Conservation (phyloP, 2,888 invertebrate genomes). For the Trissoscelio sp. region DNA sequence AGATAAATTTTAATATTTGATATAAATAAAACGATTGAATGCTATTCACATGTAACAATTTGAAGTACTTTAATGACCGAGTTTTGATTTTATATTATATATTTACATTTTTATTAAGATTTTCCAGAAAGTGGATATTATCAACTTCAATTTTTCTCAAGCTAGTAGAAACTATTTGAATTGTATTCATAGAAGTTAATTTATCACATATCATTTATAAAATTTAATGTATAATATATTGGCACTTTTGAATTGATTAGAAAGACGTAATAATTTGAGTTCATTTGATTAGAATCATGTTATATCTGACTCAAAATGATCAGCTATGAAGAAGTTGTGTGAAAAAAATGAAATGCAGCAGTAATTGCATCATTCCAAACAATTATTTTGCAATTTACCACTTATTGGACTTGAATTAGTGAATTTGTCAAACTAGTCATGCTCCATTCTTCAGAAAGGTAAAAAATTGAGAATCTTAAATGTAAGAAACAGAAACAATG, state of each 20-base stretch:
- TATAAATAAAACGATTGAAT: background rate
- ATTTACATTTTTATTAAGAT: conserved; percentile 6
- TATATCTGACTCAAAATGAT: too few relatives aligned
- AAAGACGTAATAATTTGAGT: too few relatives aligned
- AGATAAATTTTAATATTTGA: background rate
- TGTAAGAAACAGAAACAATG: conserved; percentile 20
- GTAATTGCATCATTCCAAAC: background rate
- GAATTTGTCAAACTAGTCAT: conserved; percentile 53
- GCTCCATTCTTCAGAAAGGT: conserved; percentile 68
- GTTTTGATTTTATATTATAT: background rate
- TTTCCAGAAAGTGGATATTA: conserved; percentile 57
- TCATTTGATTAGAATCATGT: too few relatives aligned
- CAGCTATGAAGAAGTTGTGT: too few relatives aligned
- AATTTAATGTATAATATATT: too few relatives aligned
- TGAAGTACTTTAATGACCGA: background rate
- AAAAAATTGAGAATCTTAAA: conserved; percentile 66
- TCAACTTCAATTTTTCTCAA: background rate
- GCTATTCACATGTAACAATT: background rate
- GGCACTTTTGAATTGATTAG: too few relatives aligned
- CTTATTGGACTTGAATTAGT: conserved; percentile 39
- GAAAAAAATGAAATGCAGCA: conserved; percentile 10
- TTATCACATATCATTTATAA: background rate
- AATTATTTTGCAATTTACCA: conserved; percentile 12
- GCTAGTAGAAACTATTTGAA: too few relatives aligned
- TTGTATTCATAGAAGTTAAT: background rate